Evolutionary conservation across 1,140 invertebrate species (phyloP).

Genomic region (Drosophila kanapiae): DNA sequence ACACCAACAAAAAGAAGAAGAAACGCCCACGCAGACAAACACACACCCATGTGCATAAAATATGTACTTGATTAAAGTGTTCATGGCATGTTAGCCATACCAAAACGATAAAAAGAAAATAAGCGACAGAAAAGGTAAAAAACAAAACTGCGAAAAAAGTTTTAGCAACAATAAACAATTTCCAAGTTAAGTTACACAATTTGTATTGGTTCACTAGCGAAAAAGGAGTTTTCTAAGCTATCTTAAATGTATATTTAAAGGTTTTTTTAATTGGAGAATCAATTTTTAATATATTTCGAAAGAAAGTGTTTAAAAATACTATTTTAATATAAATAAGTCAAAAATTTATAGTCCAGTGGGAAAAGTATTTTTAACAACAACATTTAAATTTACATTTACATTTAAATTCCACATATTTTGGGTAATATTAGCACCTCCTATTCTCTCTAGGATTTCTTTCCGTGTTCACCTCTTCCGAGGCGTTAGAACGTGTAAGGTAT

Average conservation of each 20-base stretch:
- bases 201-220: slow-evolving; percentile 14
- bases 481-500: slow-evolving; percentile 31
- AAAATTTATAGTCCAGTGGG: no score
- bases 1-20: slow-evolving; percentile 20
- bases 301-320: no score
- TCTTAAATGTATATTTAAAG: no score
- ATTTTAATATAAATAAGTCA: no score
- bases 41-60: slow-evolving; percentile 64
- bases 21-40: slow-evolving; percentile 18
- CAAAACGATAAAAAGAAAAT: slow-evolving; percentile 31
- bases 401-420: no score
- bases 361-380: no score
- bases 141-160: slow-evolving; percentile 17
- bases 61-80: slow-evolving; percentile 80
- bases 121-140: slow-evolving; percentile 6
- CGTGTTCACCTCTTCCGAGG: slow-evolving; percentile 41
- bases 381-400: no score
- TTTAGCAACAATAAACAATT: slow-evolving; percentile 40
- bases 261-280: no score
- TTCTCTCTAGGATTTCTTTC: neutral
- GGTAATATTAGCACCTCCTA: no score
- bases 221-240: neutral
- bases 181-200: slow-evolving; percentile 31
- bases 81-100: slow-evolving; percentile 72
- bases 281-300: no score